Conservation (phyloP, 37 sponge, comb jelly and placozoan species). For the Spongilla lacustris region DNA sequence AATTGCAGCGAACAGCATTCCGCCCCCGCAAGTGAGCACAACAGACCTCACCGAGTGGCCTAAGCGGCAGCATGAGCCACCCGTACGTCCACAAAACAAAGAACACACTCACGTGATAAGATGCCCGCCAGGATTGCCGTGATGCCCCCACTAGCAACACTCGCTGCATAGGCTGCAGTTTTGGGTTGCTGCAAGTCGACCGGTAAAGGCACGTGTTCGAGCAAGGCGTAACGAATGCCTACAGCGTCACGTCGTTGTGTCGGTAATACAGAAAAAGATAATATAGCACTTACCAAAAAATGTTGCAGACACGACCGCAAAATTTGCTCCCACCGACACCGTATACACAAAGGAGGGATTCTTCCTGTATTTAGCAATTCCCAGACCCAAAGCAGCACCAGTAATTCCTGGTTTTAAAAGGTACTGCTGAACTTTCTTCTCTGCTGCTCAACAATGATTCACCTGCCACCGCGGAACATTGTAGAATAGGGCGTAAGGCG, state of each 20-base stretch:
- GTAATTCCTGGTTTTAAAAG: slow-evolving; percentile 11
- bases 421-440: not conserved
- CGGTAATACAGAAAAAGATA: not conserved
- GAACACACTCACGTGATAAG: slow-evolving; percentile 37
- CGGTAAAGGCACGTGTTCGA: not conserved
- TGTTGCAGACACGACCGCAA: slow-evolving; percentile 39
- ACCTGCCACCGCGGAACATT: slow-evolving; percentile 40
- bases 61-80: not conserved
- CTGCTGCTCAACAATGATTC: no score
- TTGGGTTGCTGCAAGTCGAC: not conserved
- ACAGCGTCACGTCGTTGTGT: not conserved
- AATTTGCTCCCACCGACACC: slow-evolving; percentile 67
- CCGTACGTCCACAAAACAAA: not conserved
- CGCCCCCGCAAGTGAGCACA: slow-evolving; percentile 15
- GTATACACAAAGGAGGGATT: slow-evolving; percentile 33
- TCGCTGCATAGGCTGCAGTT: slow-evolving; percentile 18
- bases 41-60: slow-evolving; percentile 7
- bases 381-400: slow-evolving; percentile 47
- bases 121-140: slow-evolving; percentile 37
- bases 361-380: slow-evolving; percentile 42
- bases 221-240: not conserved
- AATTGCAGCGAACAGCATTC: slow-evolving; percentile 10
- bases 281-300: slow-evolving; percentile 46
- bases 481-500: slow-evolving; percentile 25
- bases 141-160: slow-evolving; percentile 52